Evolutionary conservation across 2,113 vertebrate species (phyloP).

Genomic region (Taurulus bubalis): DNA sequence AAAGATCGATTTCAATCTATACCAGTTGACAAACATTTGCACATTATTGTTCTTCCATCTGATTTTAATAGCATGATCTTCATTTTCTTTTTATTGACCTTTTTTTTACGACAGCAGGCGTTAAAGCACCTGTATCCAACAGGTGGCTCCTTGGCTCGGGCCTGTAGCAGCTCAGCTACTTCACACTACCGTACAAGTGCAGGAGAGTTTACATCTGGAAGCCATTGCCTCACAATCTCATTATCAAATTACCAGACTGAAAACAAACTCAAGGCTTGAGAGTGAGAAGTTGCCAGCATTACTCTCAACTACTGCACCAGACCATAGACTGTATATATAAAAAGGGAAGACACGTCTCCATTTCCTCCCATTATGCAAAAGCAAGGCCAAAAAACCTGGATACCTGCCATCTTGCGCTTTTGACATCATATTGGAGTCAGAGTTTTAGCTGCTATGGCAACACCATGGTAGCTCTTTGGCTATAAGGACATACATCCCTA

Average conservation of each 20-base stretch:
- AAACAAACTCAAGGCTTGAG: conserved; percentile 33
- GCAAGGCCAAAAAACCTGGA: background rate
- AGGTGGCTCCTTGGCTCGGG: conserved; percentile 16
- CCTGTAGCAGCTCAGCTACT: conserved; percentile 13
- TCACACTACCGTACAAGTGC: conserved; percentile 19
- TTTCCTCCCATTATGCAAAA: background rate
- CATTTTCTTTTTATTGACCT: conserved; percentile 1
- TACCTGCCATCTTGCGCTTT: background rate
- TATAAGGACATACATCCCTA: background rate
- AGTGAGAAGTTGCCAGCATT: conserved; percentile 19
- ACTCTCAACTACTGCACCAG: background rate
- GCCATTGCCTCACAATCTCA: conserved; percentile 60
- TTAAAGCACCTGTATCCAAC: conserved; percentile 31
- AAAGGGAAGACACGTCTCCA: background rate
- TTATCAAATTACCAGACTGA: conserved; percentile 74
- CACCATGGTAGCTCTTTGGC: no score
- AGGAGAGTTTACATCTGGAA: conserved; percentile 68
- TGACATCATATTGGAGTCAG: background rate
- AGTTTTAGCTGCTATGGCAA: no score
- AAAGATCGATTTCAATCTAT: background rate
- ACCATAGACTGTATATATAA: background rate
- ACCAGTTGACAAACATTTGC: background rate
- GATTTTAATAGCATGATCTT: background rate
- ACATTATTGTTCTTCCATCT: background rate
- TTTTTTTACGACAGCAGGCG: conserved; percentile 32